phyloP scores from a whole-genome alignment of 2,797 vertebrate species.

The Acanthurus lineatus region DNA sequence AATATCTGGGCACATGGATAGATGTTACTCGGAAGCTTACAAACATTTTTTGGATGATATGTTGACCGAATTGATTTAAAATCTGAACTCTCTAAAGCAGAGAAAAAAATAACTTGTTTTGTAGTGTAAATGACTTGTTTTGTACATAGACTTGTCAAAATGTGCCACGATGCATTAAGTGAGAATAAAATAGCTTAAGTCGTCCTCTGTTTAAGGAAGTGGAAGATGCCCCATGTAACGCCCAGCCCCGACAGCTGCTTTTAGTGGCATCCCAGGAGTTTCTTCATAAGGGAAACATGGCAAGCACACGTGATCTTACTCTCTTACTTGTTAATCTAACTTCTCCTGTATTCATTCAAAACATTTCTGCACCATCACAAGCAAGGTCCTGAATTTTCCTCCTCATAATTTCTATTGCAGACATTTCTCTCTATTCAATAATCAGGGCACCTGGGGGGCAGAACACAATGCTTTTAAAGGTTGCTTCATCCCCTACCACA shows the following conservation, averaged over 20 bases:
- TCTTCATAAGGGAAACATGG: constrained; percentile 10
- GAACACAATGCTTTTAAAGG: constrained; percentile 44
- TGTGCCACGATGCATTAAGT: constrained; percentile 17
- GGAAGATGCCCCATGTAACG: background rate
- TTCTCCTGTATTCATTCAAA: constrained; percentile 14
- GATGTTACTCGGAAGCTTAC: constrained; percentile 5
- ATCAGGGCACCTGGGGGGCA: constrained; percentile 32
- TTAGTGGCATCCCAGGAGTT: constrained; percentile 2
- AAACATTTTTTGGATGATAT: constrained; percentile 14
- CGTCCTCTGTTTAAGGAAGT: background rate
- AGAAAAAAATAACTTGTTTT: background rate
- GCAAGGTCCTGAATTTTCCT: constrained; percentile 29
- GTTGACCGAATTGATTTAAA: constrained; percentile 19
- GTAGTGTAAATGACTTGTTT: constrained; percentile 2
- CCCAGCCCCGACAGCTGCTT: background rate
- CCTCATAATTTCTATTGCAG: constrained; percentile 17
- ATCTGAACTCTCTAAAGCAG: constrained; percentile 10
- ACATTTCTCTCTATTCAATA: constrained; percentile 39
- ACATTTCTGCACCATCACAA: constrained; percentile 31
- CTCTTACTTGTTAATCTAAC: constrained; percentile 5
- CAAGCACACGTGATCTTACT: constrained; percentile 20
- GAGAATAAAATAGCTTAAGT: constrained; percentile 1
- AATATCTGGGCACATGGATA: constrained; percentile 5
- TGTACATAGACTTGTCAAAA: background rate
- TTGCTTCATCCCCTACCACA: constrained; percentile 21